Base-by-base conservation (phyloP, 2,888 invertebrate genomes). In the Anoplius nigerrimus region DNA sequence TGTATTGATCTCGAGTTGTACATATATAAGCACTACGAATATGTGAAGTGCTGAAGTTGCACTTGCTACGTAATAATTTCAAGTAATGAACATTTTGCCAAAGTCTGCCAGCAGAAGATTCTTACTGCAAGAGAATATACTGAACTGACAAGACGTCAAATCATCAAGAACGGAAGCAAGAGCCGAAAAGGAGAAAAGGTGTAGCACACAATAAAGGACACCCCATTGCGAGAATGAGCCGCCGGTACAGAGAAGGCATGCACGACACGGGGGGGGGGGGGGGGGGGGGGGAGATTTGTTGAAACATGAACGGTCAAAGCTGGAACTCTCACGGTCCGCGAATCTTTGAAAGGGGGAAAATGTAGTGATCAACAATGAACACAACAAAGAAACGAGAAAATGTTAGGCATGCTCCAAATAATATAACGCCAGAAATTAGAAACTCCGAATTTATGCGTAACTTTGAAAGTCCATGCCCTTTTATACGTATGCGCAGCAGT, bases 241-340 rank as follows among this genome's bases (percentile, higher is more conserved):
- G 48, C 5, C n/a, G 18, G 48, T 4, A 13, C 16, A 16, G 48
- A 48, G 8, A n/a, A 4, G n/a, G 48, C 16, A 27, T 20, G 34
- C 13, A 16, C 20, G 20, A 27, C 15, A 53, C 20, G 27, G 64
- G 58, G 20, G 58, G 62, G 21, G 58, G 46, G 16, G 48, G 42
- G 58, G 4, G 27, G 43, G 27, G 20, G 27, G 42, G 54, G 52
- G 20, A 59, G 21, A 34, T 20, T 18, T 16, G 18, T 34, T n/a
- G 48, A 48, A 48, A 48, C 16, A 48, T 48, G 16, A 48, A 48
- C 48, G 16, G 48, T 24, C 57, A 55, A 55, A 46, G 60, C 48
- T 21, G 48, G 24, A 15, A 20, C 53, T 53, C 22, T 54, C 48
- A 16, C 16, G 16, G 18, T 8, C 48, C n/a, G n/a, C 48, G 48